Conservation (phyloP, 2,113 vertebrate genomes). For the Cynoglossus semilaevis region DNA sequence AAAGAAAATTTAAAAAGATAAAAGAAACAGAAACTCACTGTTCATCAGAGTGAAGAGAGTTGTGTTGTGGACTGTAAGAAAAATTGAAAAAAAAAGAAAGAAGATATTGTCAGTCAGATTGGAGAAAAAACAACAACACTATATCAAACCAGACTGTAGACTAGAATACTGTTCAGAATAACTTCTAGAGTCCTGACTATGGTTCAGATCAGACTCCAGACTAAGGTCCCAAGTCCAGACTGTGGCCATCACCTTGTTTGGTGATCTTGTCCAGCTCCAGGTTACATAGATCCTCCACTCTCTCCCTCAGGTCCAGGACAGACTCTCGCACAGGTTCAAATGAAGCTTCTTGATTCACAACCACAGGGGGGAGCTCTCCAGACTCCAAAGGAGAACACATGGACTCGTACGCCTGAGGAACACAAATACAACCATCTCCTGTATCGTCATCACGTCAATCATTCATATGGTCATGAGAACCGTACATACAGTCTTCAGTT, state of each 20-base stretch:
- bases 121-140: not conserved
- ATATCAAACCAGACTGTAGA: too few relatives aligned
- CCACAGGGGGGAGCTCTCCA: conserved; percentile 61
- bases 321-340: conserved; percentile 61
- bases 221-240: too few relatives aligned
- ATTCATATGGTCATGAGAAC: too few relatives aligned
- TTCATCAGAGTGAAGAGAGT: conserved; percentile 63
- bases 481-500: too few relatives aligned
- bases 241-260: conserved; percentile 63
- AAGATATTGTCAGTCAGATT: not conserved
- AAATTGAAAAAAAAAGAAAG: not conserved
- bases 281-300: conserved; percentile 75
- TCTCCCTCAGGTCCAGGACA: conserved; percentile 67
- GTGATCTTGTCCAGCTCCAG: conserved; percentile 72
- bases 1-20: not conserved
- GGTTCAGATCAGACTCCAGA: not conserved
- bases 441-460: too few relatives aligned
- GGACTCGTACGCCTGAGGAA: conserved; percentile 60
- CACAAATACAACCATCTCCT: not conserved
- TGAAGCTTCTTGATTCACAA: conserved; percentile 59
- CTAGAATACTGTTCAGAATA: too few relatives aligned
- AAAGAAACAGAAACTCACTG: conserved; percentile 43
- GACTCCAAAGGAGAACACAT: conserved; percentile 62
- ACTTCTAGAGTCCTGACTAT: too few relatives aligned
- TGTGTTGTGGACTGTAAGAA: conserved; percentile 68